Evolutionary conservation across 2,113 vertebrate species (phyloP).

Genomic region (Orycteropus afer): DNA sequence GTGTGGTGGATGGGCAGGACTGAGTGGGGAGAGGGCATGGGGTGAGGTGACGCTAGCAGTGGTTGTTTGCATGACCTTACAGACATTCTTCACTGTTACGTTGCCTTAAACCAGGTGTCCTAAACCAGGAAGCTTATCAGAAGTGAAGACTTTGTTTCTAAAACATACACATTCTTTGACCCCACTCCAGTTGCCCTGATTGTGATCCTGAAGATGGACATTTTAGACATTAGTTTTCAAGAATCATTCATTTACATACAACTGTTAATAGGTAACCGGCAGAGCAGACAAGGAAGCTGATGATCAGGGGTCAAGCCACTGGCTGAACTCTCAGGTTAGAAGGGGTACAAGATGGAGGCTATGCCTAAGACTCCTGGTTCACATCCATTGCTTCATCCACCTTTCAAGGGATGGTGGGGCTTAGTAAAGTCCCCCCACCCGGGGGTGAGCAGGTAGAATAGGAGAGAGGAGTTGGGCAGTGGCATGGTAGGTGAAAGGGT

Average conservation of each 20-base stretch:
- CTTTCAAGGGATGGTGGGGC: not conserved
- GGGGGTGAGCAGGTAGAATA: rapidly evolving
- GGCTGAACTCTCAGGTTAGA: not conserved
- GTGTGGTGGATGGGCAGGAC: not conserved
- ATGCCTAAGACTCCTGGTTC: too few relatives aligned
- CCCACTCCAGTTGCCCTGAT: not conserved
- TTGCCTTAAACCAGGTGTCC: not conserved
- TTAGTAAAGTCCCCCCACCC: not conserved
- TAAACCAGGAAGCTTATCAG: not conserved
- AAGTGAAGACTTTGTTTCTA: not conserved
- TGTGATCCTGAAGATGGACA: not conserved
- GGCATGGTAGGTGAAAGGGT: not conserved
- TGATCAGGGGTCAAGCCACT: rapidly evolving
- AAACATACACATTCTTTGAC: not conserved
- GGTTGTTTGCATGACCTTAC: not conserved
- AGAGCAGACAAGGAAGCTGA: not conserved
- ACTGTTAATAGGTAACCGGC: not conserved
- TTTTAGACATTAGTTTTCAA: not conserved
- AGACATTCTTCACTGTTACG: not conserved
- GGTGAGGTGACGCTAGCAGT: too few relatives aligned
- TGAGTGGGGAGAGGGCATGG: too few relatives aligned
- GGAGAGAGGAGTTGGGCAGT: rapidly evolving
- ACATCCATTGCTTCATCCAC: rapidly evolving
- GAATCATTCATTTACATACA: not conserved
- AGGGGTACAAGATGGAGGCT: not conserved